Base-by-base conservation (phyloP, 1,140 invertebrate species). In the Drosophila sp. region DNA sequence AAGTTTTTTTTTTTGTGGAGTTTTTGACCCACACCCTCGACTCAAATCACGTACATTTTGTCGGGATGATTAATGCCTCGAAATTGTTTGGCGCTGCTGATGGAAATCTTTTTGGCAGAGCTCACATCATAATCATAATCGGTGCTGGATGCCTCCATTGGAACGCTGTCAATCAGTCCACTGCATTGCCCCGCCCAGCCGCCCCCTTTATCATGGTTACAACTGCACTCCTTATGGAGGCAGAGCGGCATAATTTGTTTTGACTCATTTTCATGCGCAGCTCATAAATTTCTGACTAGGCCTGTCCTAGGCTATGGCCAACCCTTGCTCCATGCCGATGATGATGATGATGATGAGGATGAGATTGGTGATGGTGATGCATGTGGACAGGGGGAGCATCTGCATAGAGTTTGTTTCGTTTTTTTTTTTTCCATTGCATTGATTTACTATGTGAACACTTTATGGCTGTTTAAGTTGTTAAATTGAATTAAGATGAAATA, bases 401-500 rank as follows among this genome's bases (percentile, higher is more conserved):
- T 84, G 77, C 80, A 84, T 84, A 80, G 77, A 69, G 73, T 66
- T 50, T 25, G 3, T 2, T 17, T 38, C 1, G 8, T 10, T 10
- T 38, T 41, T 41, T 17, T 41, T 41, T 41, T 40, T 10, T 27
- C 23, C 44, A 50, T 50, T 66, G 66, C 78, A 77, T 84, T 89
- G 89, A 91, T 91, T 91, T 91, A 91, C 89, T 76, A 91, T 91
- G 89, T 91, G 89, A 91, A 91, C 90, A 91, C 89, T 91, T 91
- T 91, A 91, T 86, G 89, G 89, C 82, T 91, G 89, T 91, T 91
- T 91, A 91, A 91, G 89, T 91, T 91, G 89, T 91, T 91, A 91
- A 91, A 91, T 91, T 91, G 89, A 91, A 91, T 91, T 91, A 91
- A 91, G 89, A 91, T 89, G 89, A 91, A 89, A 91, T 91, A 91